phyloP scores from a whole-genome alignment of 1,140 invertebrate species.

The Arctopsyche grandis region DNA sequence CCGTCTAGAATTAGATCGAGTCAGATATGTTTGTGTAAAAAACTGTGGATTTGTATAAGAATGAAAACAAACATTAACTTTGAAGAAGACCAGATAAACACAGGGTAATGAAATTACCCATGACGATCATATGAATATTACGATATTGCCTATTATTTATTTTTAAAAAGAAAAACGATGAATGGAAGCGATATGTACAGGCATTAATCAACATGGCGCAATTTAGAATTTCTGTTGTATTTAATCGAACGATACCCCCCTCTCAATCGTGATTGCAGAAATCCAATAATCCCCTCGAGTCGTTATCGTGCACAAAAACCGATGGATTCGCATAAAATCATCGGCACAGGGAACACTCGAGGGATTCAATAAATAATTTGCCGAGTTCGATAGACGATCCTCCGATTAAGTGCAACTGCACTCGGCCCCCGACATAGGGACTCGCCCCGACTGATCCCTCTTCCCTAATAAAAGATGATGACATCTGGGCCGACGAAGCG shows the following conservation, averaged over 20 bases:
- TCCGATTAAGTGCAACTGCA: slow-evolving; percentile 12
- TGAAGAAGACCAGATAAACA: no score
- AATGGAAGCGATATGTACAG: no score
- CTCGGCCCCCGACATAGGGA: neutral
- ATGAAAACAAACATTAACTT: no score
- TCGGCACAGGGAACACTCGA: neutral
- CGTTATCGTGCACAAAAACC: neutral
- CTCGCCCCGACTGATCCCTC: slow-evolving; percentile 4
- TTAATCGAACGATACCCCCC: neutral
- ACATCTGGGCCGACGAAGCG: slow-evolving; percentile 14
- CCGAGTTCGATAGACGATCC: neutral
- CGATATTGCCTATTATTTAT: no score
- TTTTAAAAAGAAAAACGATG: no score
- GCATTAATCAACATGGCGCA: no score
- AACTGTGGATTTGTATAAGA: no score
- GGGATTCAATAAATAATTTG: neutral
- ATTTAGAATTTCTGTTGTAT: neutral
- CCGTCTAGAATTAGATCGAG: no score
- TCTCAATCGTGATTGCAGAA: neutral
- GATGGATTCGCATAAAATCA: neutral
- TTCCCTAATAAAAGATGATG: slow-evolving; percentile 29
- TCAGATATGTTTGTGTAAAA: no score
- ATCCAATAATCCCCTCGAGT: neutral
- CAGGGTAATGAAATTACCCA: no score
- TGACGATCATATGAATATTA: no score